Percentiles rank a stretch among this genome's conserved stretches.
Conservation (phyloP, 2,113 vertebrate genomes). For the Orycteropus afer region DNA sequence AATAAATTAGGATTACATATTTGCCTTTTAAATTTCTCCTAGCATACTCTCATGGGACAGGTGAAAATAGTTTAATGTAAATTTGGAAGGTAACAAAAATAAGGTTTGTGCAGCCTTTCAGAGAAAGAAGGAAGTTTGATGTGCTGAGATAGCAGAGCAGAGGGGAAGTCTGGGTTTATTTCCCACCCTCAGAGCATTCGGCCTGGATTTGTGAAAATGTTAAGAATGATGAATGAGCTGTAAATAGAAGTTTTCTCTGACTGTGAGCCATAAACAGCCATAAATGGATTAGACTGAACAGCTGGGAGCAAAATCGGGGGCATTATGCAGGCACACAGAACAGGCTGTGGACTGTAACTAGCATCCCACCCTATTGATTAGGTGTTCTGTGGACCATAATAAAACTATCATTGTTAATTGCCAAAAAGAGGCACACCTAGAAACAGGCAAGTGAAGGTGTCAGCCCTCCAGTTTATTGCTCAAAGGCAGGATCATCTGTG, state of each 20-base stretch:
- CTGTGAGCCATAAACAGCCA: slow-evolving; percentile 69
- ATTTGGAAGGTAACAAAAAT: slow-evolving; percentile 67
- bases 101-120: slow-evolving; percentile 39
- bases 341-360: slow-evolving; percentile 75
- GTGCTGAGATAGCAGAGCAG: slow-evolving; percentile 54
- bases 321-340: slow-evolving; percentile 76
- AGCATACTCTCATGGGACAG: slow-evolving; percentile 16
- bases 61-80: slow-evolving; percentile 55
- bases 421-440: slow-evolving; percentile 64
- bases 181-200: slow-evolving; percentile 61
- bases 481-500: slow-evolving; percentile 66
- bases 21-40: slow-evolving; percentile 52
- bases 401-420: slow-evolving; percentile 84
- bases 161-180: slow-evolving; percentile 55
- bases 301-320: slow-evolving; percentile 71
- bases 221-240: slow-evolving; percentile 79
- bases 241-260: slow-evolving; percentile 80
- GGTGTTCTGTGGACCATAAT: slow-evolving; percentile 78
- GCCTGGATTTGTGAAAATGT: slow-evolving; percentile 77
- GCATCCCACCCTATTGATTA: slow-evolving; percentile 85
- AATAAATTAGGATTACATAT: slow-evolving; percentile 48
- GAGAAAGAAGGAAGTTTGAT: slow-evolving; percentile 47
- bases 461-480: slow-evolving; percentile 68
- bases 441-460: slow-evolving; percentile 69
- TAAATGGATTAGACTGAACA: slow-evolving; percentile 79